A percentile compares a stretch with the other conserved stretches of the same genome.
These are phyloP conservation scores for Luperina nickerlii DNA, from an alignment of 2,888 invertebrate genomes.

Conservation along the genomic window DNA sequence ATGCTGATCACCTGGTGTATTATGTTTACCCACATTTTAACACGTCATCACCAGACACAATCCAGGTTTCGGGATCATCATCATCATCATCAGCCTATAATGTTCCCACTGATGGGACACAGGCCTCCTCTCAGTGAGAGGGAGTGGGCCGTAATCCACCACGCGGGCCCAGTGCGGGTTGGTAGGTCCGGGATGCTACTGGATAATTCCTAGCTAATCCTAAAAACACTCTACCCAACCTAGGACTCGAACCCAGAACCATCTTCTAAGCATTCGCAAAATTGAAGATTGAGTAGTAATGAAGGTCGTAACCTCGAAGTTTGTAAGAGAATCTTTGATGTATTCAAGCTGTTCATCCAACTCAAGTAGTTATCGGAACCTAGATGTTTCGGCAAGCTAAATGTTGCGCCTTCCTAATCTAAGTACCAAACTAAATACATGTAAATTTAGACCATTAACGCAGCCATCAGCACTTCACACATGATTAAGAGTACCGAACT, in stretches of 20 bases:
- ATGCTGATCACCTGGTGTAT: neutral
- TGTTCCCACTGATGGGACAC: no score
- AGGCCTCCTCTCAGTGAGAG: no score
- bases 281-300: neutral
- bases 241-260: neutral
- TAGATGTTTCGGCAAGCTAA: neutral
- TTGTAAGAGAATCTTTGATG: neutral
- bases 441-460: constrained; percentile 47
- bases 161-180: no score
- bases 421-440: constrained; percentile 15
- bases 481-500: constrained; percentile 28
- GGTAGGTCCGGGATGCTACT: no score
- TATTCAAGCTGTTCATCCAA: neutral
- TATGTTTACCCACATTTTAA: neutral
- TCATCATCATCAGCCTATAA: no score
- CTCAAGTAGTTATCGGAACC: neutral
- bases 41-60: neutral
- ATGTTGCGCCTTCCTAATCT: constrained; percentile 12
- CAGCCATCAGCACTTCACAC: constrained; percentile 26
- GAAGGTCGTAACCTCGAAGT: neutral
- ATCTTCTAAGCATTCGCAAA: neutral
- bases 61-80: no score
- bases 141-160: no score
- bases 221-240: neutral
- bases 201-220: neutral